Conservation (phyloP, 1,140 invertebrate species). For the Lethrus apterus region DNA sequence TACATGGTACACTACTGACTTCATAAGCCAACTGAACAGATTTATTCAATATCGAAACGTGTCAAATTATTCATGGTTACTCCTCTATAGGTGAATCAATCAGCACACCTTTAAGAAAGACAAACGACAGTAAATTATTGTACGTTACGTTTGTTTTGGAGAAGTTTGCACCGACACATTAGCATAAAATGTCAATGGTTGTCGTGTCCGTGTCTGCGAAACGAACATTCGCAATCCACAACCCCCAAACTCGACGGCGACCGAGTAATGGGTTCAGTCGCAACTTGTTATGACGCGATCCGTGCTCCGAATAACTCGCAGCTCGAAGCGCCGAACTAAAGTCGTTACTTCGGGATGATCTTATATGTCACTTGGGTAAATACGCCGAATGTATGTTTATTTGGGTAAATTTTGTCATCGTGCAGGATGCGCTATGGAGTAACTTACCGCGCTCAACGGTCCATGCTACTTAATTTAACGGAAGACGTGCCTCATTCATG, state of each 20-base stretch:
- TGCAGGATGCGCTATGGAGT: too few species aligned
- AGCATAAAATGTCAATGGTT: slow-evolving; percentile 28
- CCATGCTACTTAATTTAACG: too few species aligned
- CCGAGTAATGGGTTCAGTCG: slow-evolving; percentile 25
- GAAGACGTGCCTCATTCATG: too few species aligned
- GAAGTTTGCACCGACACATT: slow-evolving; percentile 16
- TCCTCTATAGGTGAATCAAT: too few species aligned
- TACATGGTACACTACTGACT: too few species aligned
- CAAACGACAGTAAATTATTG: too few species aligned
- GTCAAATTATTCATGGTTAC: too few species aligned
- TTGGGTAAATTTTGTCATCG: too few species aligned
- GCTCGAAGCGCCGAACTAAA: slow-evolving; percentile 16
- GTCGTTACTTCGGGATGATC: slow-evolving; percentile 10
- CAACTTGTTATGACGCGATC: slow-evolving; percentile 25
- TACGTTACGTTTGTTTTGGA: slow-evolving; percentile 12
- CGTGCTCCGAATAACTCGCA: slow-evolving; percentile 23
- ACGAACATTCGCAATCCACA: slow-evolving; percentile 18
- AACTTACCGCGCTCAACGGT: too few species aligned
- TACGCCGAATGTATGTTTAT: slow-evolving; percentile 2
- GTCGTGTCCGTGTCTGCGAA: slow-evolving; percentile 12
- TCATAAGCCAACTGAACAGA: too few species aligned
- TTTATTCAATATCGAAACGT: too few species aligned
- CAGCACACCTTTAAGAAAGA: too few species aligned
- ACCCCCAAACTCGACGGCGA: slow-evolving; percentile 21
- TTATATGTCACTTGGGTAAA: slow-evolving; percentile 2